These are phyloP conservation scores for Labeo calbasu DNA, from an alignment of 2,797 vertebrate species.

Conservation along the genomic window DNA sequence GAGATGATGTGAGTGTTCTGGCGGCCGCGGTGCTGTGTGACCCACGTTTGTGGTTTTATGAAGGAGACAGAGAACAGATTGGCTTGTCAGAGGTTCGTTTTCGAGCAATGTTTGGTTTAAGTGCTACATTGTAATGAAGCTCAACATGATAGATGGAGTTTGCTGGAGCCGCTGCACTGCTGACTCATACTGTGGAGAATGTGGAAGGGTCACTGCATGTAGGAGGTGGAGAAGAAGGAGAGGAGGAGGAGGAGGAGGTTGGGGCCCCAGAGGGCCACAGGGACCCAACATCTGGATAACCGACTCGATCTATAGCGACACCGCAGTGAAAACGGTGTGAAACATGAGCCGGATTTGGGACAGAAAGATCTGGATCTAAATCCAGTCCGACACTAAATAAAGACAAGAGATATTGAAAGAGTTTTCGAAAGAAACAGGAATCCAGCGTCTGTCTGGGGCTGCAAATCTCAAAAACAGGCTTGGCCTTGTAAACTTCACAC, in stretches of 20 bases:
- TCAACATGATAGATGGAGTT: constrained; percentile 36
- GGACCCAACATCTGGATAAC: constrained; percentile 39
- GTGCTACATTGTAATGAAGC: constrained; percentile 40
- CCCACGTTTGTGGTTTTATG: constrained; percentile 45
- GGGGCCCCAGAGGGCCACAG: constrained; percentile 47
- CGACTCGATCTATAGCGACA: background rate
- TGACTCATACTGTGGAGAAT: constrained; percentile 41
- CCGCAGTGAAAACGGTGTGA: background rate
- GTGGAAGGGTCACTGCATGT: constrained; percentile 35
- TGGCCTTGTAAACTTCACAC: constrained; percentile 28
- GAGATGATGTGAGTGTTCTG: constrained; percentile 44
- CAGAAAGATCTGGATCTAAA: constrained; percentile 3
- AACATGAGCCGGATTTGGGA: constrained; percentile 6
- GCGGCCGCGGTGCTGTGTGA: constrained; percentile 15
- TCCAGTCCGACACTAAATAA: background rate
- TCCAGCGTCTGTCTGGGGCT: constrained; percentile 12
- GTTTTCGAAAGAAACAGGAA: constrained; percentile 26
- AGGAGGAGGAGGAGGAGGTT: background rate
- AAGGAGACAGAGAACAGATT: constrained; percentile 52
- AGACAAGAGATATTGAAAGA: background rate
- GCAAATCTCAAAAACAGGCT: constrained; percentile 40
- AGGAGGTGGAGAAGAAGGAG: background rate
- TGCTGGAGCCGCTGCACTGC: constrained; percentile 17
- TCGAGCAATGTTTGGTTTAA: constrained; percentile 29
- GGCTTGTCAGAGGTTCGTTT: constrained; percentile 36